Evolutionary conservation across 2,888 invertebrate species (phyloP).

Genomic region (Nephrotoma flavescens): DNA sequence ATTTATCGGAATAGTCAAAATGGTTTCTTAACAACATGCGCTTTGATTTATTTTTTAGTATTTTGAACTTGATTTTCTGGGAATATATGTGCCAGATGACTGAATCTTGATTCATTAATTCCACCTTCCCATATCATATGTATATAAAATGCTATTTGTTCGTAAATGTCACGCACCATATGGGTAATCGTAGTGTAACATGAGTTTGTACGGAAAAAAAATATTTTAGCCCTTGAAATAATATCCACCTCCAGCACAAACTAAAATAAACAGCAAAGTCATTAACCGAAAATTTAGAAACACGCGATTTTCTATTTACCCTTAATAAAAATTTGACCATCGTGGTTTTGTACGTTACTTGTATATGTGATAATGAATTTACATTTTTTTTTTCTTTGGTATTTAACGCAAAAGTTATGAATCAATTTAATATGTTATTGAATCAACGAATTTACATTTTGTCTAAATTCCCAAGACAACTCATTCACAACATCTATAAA

Average conservation of each 20-base stretch:
- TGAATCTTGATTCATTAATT: neutral
- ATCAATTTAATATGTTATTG: neutral
- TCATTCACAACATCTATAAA: neutral
- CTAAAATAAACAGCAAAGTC: neutral
- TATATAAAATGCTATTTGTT: neutral
- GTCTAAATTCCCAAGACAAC: neutral
- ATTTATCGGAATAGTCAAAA: neutral
- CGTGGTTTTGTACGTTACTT: neutral
- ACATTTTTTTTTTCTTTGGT: neutral
- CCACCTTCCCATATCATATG: neutral
- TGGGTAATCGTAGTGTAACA: neutral
- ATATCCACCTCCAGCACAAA: neutral
- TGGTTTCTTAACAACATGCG: neutral
- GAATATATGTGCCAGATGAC: neutral
- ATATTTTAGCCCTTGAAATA: neutral
- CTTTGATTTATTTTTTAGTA: neutral
- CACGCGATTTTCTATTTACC: neutral
- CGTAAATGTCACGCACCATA: neutral
- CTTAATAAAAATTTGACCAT: neutral
- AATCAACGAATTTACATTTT: neutral
- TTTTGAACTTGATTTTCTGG: neutral
- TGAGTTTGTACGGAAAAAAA: neutral
- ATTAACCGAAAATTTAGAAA: neutral
- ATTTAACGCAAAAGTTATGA: neutral
- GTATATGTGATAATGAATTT: neutral